These are phyloP conservation scores for Lepidocolaptes lacrymiger DNA, from an alignment of 2,797 vertebrate species.

Conservation along the genomic window DNA sequence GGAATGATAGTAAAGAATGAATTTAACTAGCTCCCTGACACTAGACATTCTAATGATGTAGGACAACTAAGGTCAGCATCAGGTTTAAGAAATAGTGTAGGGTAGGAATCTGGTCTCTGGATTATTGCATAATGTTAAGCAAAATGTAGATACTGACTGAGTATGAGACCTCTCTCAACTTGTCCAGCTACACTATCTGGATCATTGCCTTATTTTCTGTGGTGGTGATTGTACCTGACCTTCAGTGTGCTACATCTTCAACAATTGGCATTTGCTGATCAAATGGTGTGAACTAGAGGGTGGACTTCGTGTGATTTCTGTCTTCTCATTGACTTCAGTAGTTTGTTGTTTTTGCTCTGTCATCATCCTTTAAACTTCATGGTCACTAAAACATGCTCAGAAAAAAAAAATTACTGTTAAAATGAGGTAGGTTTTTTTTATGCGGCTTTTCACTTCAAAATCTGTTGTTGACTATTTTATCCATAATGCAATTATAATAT, in stretches of 20 bases:
- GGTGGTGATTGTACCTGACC: not conserved
- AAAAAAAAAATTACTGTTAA: not conserved
- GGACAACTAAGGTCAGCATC: not conserved
- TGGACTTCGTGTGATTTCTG: not conserved
- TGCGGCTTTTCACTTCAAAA: not conserved
- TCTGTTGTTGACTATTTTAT: not conserved
- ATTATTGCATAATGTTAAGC: not conserved
- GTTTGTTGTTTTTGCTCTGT: not conserved
- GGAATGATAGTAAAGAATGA: not conserved
- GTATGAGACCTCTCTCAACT: not conserved
- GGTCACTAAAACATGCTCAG: not conserved
- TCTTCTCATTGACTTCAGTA: not conserved
- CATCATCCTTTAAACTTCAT: not conserved
- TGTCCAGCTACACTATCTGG: not conserved
- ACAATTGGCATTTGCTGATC: not conserved
- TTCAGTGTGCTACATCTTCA: fast-evolving
- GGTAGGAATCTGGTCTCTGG: not conserved
- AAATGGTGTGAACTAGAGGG: not conserved
- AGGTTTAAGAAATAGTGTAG: not conserved
- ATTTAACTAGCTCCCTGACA: not conserved
- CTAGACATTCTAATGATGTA: not conserved
- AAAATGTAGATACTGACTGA: not conserved
- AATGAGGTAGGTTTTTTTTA: not conserved
- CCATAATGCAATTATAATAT: not conserved
- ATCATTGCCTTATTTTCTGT: not conserved